Percentiles rank a stretch among this genome's conserved stretches.
phyloP scores from a whole-genome alignment of 2,113 vertebrate species.

The Thunnus thynnus region DNA sequence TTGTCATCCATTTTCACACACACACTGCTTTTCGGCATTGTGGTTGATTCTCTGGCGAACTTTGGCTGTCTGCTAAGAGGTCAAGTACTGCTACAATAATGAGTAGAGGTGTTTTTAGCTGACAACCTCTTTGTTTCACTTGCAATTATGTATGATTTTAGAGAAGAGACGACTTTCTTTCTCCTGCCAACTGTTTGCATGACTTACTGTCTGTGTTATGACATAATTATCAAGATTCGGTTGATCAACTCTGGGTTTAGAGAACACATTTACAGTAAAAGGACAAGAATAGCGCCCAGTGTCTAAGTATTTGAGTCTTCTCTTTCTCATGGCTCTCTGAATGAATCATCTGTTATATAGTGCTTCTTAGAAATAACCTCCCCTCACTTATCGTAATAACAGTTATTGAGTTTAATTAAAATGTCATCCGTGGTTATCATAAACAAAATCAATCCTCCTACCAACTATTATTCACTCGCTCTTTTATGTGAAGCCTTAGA shows the following conservation, averaged over 20 bases:
- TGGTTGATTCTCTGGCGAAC: constrained; percentile 58
- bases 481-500: constrained; percentile 37
- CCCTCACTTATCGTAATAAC: constrained; percentile 76
- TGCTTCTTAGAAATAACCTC: constrained; percentile 51
- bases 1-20: constrained; percentile 60
- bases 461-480: constrained; percentile 59
- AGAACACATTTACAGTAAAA: constrained; percentile 56
- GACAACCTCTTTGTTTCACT: constrained; percentile 32
- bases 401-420: constrained; percentile 76
- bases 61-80: constrained; percentile 60
- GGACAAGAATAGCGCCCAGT: constrained; percentile 67
- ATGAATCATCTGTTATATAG: constrained; percentile 78
- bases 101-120: constrained; percentile 46
- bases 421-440: constrained; percentile 55
- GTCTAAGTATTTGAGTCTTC: constrained; percentile 64
- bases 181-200: neutral
- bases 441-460: constrained; percentile 41
- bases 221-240: constrained; percentile 1
- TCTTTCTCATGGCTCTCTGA: constrained; percentile 80
- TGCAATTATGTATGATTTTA: constrained; percentile 33
- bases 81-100: constrained; percentile 46
- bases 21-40: constrained; percentile 52
- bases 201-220: constrained; percentile 14
- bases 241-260: constrained; percentile 40
- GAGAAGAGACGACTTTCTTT: neutral